Conservation (phyloP, 2,113 vertebrate species). For the Cercocebus atys region DNA sequence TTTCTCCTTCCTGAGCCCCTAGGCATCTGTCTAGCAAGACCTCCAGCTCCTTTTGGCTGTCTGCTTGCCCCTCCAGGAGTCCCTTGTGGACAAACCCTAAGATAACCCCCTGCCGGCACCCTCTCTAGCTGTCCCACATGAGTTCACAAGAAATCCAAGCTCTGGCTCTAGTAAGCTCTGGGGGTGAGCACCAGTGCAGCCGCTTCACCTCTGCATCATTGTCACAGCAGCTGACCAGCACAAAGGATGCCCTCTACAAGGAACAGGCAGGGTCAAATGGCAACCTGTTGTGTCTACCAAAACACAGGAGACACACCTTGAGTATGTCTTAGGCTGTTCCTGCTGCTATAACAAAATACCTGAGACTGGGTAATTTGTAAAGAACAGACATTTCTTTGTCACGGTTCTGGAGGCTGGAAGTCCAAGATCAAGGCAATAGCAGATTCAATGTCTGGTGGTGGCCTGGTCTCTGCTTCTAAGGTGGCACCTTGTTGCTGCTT, state of each 20-base stretch:
- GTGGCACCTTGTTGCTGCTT: not conserved
- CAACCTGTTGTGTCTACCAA: not conserved
- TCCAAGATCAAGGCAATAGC: not conserved
- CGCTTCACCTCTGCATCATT: fast-evolving
- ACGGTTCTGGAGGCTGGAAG: not conserved
- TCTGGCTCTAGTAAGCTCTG: not conserved
- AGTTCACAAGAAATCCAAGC: not conserved
- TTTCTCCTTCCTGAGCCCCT: not conserved
- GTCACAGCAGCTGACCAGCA: not conserved
- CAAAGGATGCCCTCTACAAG: not conserved
- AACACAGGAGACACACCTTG: not conserved
- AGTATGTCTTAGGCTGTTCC: not conserved
- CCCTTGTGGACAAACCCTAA: not conserved
- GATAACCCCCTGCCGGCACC: not conserved
- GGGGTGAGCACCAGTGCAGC: not conserved
- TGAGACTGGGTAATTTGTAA: not conserved
- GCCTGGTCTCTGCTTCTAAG: not conserved
- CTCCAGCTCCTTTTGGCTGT: not conserved
- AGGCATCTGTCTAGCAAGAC: not conserved
- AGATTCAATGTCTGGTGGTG: not conserved
- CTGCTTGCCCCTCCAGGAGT: not conserved
- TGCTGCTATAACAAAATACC: not conserved
- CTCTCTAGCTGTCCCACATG: not conserved
- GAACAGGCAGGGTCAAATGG: no score
- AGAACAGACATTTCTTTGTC: not conserved